Base-by-base conservation (phyloP, 2,113 vertebrate species). In the Potamarius usumacintae region DNA sequence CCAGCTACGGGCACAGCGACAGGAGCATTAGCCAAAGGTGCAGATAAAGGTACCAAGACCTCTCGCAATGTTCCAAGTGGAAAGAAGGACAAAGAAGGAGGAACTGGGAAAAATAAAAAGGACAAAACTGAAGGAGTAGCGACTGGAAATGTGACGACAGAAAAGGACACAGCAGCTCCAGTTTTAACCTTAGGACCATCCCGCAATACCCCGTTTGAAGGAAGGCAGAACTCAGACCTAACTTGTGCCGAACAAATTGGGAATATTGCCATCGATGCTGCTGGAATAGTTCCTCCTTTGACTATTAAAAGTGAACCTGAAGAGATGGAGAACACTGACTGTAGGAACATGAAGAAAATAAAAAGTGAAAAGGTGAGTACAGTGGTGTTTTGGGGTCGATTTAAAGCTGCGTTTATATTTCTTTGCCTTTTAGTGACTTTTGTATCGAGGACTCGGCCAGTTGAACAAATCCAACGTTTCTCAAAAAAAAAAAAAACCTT, bases 341-440 rank as follows among this genome's bases (percentile, higher is more conserved):
- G 97, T 94, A 97, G 98, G 91, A 95, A 94, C 83, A 91, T 98
- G 93, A 99, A 99, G 92, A 99, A 99, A 94, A 95, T 99, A 91
- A 99, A 99, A 94, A 96, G 95, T 10, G 98, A 99, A 94, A 99
- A 99, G 98, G 98, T 99, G 96, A 94, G 97, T 92, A 89, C n/a
- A 22, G 34, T 67, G 60, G 53, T 69, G 42, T 83, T 58, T 88
- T 74, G 0, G n/a, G 3, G 25, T 53, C 0, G 27, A 69, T 27
- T 8, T 52, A 30, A 53, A 30, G 34, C 12, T 71, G 48, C 34
- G 9, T 76, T 5, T n/a, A 15, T 15, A 2, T 27, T 27, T 78
- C 52, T 3, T 55, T 27, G 76, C 52, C 20, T 50, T n/a, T 27
- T 6, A 0, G 50, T 80, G 79, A 48, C 42, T 42, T 42, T 7